Evolutionary conservation across 2,888 invertebrate genomes (phyloP).

Genomic region (Diarsia brunnea): DNA sequence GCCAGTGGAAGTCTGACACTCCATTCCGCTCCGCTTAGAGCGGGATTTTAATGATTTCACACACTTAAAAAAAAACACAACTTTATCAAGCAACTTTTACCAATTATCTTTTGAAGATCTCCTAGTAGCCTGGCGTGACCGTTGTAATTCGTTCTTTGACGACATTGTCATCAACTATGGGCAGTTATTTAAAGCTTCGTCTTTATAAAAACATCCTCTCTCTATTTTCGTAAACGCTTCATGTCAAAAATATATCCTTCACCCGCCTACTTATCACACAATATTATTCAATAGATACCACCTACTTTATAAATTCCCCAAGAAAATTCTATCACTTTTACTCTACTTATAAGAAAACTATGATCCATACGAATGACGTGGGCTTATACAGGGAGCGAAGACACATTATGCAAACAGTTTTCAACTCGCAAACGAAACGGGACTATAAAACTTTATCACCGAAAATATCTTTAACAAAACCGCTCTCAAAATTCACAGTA

Average conservation of each 20-base stretch:
- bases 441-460: conserved; percentile 50
- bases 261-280: background rate
- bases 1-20: too few species aligned
- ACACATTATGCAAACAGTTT: conserved; percentile 61
- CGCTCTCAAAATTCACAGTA: conserved; percentile 28
- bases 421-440: conserved; percentile 42
- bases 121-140: too few species aligned
- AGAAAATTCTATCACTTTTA: conserved; percentile 43
- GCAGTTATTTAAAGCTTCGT: too few species aligned
- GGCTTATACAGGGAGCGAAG: conserved; percentile 41
- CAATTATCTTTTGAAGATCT: too few species aligned
- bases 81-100: too few species aligned
- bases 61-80: too few species aligned
- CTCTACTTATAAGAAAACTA: conserved; percentile 43
- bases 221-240: background rate
- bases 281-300: conserved; percentile 17
- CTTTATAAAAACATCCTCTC: too few species aligned
- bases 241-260: conserved; percentile 2
- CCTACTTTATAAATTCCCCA: conserved; percentile 2
- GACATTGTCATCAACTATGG: too few species aligned
- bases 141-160: too few species aligned
- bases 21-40: too few species aligned
- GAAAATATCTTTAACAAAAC: conserved; percentile 25
- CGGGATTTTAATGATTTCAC: too few species aligned
- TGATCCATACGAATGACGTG: conserved; percentile 47